Evolutionary conservation across 2,888 invertebrate genomes (phyloP).

Genomic region (Sycophila texana): DNA sequence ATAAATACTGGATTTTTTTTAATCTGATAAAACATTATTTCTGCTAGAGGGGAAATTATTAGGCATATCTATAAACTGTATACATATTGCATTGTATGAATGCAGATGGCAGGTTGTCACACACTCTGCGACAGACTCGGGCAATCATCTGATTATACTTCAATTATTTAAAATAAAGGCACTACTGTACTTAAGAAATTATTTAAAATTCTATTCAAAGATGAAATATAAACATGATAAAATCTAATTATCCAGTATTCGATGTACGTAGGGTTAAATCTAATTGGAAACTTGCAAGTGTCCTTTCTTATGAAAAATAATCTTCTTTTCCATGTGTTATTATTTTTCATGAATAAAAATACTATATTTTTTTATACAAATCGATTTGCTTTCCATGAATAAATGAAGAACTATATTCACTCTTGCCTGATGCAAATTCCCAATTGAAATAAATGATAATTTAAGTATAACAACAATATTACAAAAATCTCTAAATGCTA

Average conservation of each 20-base stretch:
- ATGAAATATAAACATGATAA: slow-evolving; percentile 47
- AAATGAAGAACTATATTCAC: neutral
- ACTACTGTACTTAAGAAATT: slow-evolving; percentile 51
- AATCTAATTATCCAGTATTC: slow-evolving; percentile 46
- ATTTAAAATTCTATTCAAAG: slow-evolving; percentile 46
- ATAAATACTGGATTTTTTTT: slow-evolving; percentile 54
- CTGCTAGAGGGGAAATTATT: slow-evolving; percentile 18
- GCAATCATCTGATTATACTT: slow-evolving; percentile 44
- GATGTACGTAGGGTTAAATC: slow-evolving; percentile 47
- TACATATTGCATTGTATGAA: slow-evolving; percentile 49
- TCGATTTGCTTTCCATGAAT: neutral
- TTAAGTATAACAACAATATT: slow-evolving; percentile 53
- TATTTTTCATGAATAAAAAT: slow-evolving; percentile 48
- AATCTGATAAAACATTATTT: slow-evolving; percentile 45
- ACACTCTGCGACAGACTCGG: slow-evolving; percentile 29
- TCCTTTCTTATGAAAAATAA: neutral
- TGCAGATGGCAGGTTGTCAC: slow-evolving; percentile 37
- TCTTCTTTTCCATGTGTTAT: too few species aligned
- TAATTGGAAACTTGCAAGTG: slow-evolving; percentile 44
- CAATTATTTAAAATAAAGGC: slow-evolving; percentile 51
- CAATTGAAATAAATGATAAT: slow-evolving; percentile 43
- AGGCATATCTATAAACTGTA: slow-evolving; percentile 39
- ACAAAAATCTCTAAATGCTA: slow-evolving; percentile 37
- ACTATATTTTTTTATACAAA: slow-evolving; percentile 31
- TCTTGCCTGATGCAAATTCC: slow-evolving; percentile 34